Evolutionary conservation across 30 jellyfish, hydroid and myxozoan genomes (phyloP).

Genomic region (Clytia hemisphaerica): DNA sequence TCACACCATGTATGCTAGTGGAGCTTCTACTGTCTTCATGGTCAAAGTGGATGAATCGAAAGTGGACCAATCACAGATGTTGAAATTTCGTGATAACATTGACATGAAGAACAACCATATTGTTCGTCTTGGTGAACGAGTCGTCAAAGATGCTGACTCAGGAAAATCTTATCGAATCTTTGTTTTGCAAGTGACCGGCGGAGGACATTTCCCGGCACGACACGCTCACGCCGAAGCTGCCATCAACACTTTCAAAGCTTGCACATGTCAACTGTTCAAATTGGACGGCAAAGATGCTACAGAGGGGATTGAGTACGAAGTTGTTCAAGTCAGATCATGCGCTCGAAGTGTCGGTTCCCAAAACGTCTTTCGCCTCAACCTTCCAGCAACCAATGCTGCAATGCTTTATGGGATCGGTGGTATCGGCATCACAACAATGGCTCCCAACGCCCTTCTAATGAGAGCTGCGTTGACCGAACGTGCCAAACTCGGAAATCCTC

Average conservation of each 20-base stretch:
- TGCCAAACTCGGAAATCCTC: too few species aligned
- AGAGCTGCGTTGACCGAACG: neutral
- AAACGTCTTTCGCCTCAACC: neutral
- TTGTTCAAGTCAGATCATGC: neutral
- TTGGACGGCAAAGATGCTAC: too few species aligned
- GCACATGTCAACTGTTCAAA: neutral
- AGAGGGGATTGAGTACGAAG: slow-evolving; percentile 1
- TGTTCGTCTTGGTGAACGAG: slow-evolving; percentile 4
- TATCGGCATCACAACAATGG: slow-evolving; percentile 5
- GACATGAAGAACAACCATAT: neutral
- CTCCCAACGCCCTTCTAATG: slow-evolving; percentile 1
- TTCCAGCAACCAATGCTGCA: neutral
- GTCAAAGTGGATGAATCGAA: neutral
- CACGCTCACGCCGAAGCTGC: slow-evolving; percentile 6
- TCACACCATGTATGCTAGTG: neutral
- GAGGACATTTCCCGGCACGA: slow-evolving; percentile 2
- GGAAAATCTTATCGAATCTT: neutral
- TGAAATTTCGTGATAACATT: neutral
- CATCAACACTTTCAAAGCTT: neutral
- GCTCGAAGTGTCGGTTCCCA: neutral
- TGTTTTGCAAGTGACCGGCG: neutral
- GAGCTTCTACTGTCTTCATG: neutral
- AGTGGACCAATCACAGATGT: neutral
- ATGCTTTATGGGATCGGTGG: slow-evolving; percentile 1
- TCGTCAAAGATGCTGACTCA: neutral